A percentile compares a stretch with the other conserved stretches of the same genome.
Conservation (phyloP, 2,113 vertebrate species). For the Acrocephalus arundinaceus region DNA sequence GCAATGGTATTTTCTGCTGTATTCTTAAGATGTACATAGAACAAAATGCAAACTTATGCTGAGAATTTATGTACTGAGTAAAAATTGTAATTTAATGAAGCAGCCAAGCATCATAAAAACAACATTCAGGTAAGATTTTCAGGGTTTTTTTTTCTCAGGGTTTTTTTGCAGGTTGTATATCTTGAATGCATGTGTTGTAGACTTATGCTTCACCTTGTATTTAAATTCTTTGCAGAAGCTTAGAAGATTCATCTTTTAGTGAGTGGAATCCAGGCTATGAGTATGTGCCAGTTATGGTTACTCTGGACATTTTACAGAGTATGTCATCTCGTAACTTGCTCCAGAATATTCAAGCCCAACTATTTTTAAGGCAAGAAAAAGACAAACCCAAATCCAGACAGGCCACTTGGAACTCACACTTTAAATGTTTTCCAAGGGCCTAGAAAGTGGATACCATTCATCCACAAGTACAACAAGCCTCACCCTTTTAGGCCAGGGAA, state of each 20-base stretch:
- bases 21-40: slow-evolving; percentile 29
- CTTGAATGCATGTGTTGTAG: background rate
- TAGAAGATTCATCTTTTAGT: background rate
- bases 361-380: background rate
- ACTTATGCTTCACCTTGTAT: background rate
- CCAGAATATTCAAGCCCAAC: background rate
- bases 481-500: background rate
- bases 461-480: background rate
- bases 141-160: background rate
- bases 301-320: background rate
- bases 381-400: background rate
- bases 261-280: background rate
- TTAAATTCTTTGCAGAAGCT: background rate
- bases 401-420: background rate
- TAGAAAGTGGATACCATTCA: background rate
- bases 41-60: slow-evolving; percentile 4
- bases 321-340: background rate
- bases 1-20: slow-evolving; percentile 42
- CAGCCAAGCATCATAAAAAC: background rate
- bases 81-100: slow-evolving; percentile 18
- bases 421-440: background rate
- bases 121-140: slow-evolving; percentile 6
- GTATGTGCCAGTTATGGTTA: background rate
- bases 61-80: slow-evolving; percentile 10
- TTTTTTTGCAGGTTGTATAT: background rate